Evolutionary conservation across 2,888 invertebrate genomes (phyloP), one percentile per base, ranked within the genome.

Genomic region (Caenorhabditis sp.): DNA sequence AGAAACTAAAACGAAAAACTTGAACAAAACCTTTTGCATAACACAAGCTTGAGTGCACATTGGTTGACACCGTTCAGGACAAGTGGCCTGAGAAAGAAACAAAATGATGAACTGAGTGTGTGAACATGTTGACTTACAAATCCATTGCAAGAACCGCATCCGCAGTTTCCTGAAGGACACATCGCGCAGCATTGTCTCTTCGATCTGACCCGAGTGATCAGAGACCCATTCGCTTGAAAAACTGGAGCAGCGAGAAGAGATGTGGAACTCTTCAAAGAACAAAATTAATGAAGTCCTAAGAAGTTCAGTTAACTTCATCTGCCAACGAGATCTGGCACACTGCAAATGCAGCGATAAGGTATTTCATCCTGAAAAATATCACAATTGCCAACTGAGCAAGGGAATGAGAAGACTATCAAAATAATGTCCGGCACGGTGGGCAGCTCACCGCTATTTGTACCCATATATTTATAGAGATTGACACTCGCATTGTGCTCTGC

Each of bases 181-280:
- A 84, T 82, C n/a, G 84, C 80, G 68, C 88, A 88, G 61, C 88
- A 88, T 78, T 88, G 88, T 58, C 88, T 70, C 50, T 86, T 85
- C 0, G 81, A 71, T n/a, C 88, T 50, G 35, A 84, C 76, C 28
- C 82, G 35, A 20, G 78, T 61, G 18, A 78, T 69, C 9, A 65
- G 24, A 4, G 82, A 78, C 2, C 68, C 68, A 22, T 80, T 74
- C 18, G 28, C 26, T n/a, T 47, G 28, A 18, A 71, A 65, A 26
- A 47, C 37, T 18, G 65, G 51, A n/a, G 64, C 51, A 35, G 37
- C 37, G 15, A 60, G 35, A 44, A 53, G 50, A 18, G 61, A 67
- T 15, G 79, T 24, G 0, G 67, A 60, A 5, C 60, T 20, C 79
- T 80, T n/a, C 2, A 53, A 67, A n/a, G 15, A 40, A 24, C 4